phyloP scores from a whole-genome alignment of 2,888 invertebrate genomes.

The Tipula lateralis region DNA sequence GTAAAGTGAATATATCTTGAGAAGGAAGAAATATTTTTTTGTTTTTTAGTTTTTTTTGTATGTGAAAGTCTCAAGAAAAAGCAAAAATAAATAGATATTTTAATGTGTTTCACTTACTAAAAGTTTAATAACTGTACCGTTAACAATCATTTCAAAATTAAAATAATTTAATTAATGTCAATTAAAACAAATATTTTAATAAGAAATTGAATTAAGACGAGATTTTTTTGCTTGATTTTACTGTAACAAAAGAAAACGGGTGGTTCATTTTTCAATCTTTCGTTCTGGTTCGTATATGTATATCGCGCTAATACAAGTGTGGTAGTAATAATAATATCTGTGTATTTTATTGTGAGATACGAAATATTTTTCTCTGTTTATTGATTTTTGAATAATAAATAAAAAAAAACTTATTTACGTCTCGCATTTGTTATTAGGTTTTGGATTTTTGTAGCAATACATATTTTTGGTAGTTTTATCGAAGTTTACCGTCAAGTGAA shows the following conservation, averaged over 20 bases:
- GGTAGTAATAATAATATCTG: background rate
- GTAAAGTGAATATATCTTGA: background rate
- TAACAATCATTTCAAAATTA: background rate
- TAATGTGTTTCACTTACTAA: background rate
- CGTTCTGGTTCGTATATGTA: background rate
- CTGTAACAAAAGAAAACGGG: conserved; percentile 19
- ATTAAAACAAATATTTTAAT: background rate
- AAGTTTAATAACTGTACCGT: background rate
- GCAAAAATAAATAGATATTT: background rate
- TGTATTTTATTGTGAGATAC: background rate
- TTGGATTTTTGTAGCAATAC: background rate
- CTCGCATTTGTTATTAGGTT: background rate
- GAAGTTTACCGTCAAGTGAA: background rate
- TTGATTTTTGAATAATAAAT: conserved; percentile 7
- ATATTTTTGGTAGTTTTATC: background rate
- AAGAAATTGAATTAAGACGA: background rate
- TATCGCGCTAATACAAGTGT: background rate
- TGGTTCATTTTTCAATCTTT: background rate
- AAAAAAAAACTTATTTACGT: background rate
- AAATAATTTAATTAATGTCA: conserved; percentile 5
- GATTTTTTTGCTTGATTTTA: background rate
- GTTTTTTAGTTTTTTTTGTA: background rate
- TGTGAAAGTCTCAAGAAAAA: background rate
- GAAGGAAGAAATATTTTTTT: background rate
- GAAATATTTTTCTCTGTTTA: background rate